Evolutionary conservation across 2,888 invertebrate genomes (phyloP), one percentile per base, ranked within the genome.

Genomic region (Melinaea marsaeus): DNA sequence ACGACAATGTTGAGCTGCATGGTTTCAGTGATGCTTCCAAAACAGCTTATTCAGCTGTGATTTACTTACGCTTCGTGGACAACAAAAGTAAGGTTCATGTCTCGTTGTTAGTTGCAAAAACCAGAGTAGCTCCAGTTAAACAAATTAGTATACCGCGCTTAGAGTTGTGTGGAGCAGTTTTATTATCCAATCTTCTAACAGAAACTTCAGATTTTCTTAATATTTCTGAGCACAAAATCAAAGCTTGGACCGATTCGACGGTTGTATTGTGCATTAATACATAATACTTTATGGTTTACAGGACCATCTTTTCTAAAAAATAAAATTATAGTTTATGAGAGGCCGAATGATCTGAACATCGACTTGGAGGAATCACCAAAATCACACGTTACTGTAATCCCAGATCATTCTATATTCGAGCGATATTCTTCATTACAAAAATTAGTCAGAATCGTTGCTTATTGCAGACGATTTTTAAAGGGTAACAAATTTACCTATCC

Each of bases 121-220:
- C 66, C 2, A 64, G 58, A 47, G 67, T 69, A n/a, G 56, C 67
- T 32, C 63, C 64, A 1, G 45, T 63, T 5, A 69, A 64, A 51
- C 69, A 69, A 34, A 56, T 66, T 2, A 62, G 64, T 11, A 62
- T 69, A 3, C 65, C 65, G 0, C 62, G 71, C 5, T 46, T 74
- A 9, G 74, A 72, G 48, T 58, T 74, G 3, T 72, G 71, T 65
- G 71, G 64, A 2, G 72, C 72, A 2, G 58, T 66, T 1, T 59
- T 73, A 5, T 9, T 70, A 0, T 51, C 66, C 2, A 65, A 64
- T 11, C 59, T 70, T 45, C 32, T 70, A 9, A 6, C 11, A 7
- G 69, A 66, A 34, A 65, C 64, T 13, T 48, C 66, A 42, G 22
- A 56, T 3, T 56, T 62, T 3, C 35, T 68, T 7, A 35, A 58